Base-by-base conservation (phyloP, 1,140 invertebrate genomes). In the Bombus huntii region DNA sequence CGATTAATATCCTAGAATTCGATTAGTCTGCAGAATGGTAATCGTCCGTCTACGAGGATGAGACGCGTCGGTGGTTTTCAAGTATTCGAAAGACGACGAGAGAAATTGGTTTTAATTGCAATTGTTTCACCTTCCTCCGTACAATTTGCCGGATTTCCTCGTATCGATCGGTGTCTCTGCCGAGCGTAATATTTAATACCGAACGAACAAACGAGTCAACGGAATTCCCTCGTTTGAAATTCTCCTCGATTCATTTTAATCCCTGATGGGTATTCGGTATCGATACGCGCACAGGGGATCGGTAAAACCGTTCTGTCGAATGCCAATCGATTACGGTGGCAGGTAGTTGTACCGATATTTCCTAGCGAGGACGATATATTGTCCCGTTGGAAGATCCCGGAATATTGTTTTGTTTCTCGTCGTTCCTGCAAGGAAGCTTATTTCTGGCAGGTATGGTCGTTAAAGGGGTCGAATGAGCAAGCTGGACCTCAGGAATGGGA, bases 321-420 rank as follows among this genome's bases (percentile, higher is more conserved):
- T 5, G 28, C 2, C 37, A 22, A 44, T 81, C 22, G 80, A 15
- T 47, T 65, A 75, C 25, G 25, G 0, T 5, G 15, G 9, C 39
- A 57, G 25, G 25, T 80, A 68, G 34, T 2, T 13, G 13, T 13
- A 31, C 47, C 59, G 22, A 10, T n/a, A 13, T 53, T 68, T 57
- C 34, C 13, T 53, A 2, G 13, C 28, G 2, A n/a, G 28, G 22
- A 77, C 6, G 77, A 77, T 83, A 39, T 39, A 42, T 5, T 15
- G 6, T 37, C 22, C 42, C 8, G 15, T 10, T 31, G 42, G 25
- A 22, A 42, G 10, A 10, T 70, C 8, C 18, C 10, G 18, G 15
- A n/a, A 22, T 78, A 59, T 70, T 59, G 15, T 22, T 84, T 79
- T 71, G 62, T 71, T 84, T n/a, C 42, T 34, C 12, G 6, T 59